phyloP scores from a whole-genome alignment of 1,140 invertebrate species.

The Chironomus striatipennis region DNA sequence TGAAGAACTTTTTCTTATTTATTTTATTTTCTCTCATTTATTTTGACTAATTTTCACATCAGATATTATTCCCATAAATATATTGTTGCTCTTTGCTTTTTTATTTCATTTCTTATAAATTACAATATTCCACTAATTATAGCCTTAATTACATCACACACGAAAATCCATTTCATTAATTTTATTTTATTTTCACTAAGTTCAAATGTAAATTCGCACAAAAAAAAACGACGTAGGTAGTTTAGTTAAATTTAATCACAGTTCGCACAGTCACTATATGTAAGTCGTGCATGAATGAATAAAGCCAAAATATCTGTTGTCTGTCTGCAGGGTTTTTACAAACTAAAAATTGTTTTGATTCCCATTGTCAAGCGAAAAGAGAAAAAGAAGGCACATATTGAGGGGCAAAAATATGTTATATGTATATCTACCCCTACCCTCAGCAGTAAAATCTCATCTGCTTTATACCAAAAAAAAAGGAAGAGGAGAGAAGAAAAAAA shows the following conservation, averaged over 20 bases:
- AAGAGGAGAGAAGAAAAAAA: not conserved
- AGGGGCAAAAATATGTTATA: not conserved
- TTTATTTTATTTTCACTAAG: not conserved
- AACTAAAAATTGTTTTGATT: constrained; percentile 20
- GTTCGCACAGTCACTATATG: too few relatives aligned
- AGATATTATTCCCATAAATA: not conserved
- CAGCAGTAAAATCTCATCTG: not conserved
- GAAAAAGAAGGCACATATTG: not conserved
- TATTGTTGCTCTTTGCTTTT: not conserved
- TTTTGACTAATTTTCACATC: too few relatives aligned
- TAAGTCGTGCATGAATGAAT: not conserved
- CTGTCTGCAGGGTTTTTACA: constrained; percentile 20
- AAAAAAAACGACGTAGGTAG: not conserved
- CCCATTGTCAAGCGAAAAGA: constrained; percentile 19
- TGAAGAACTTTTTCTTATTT: too few relatives aligned
- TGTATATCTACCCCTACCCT: constrained; percentile 16
- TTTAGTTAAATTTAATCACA: not conserved
- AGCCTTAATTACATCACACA: not conserved
- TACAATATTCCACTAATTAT: not conserved
- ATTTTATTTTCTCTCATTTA: too few relatives aligned
- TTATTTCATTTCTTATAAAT: not conserved
- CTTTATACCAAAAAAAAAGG: not conserved
- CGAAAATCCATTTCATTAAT: not conserved
- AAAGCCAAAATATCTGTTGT: constrained; percentile 14
- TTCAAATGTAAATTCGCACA: not conserved